Percentiles rank a stretch among this genome's conserved stretches.
Evolutionary conservation across 2,888 invertebrate species (phyloP).

Genomic region (Acholoe squamosa): DNA sequence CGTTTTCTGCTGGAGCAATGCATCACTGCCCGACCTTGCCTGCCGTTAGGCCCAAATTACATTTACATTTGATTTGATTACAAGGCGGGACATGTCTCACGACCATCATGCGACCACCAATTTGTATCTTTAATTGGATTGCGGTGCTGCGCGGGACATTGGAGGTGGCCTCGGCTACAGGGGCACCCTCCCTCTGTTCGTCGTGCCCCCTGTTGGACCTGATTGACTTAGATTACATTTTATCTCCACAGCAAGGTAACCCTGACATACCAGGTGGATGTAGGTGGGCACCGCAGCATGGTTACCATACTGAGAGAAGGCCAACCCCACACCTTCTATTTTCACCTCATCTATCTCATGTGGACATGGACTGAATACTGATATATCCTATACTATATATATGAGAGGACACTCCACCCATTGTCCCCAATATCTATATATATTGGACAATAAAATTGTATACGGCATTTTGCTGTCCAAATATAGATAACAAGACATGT

Average conservation of each 20-base stretch:
- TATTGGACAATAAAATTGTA: too few species aligned
- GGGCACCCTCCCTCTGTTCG: conserved; percentile 27
- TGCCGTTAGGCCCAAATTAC: conserved; percentile 43
- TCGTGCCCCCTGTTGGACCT: conserved; percentile 13
- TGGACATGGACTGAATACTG: too few species aligned
- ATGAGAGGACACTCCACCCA: too few species aligned
- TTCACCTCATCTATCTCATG: too few species aligned
- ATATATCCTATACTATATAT: too few species aligned
- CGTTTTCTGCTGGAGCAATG: conserved; percentile 31
- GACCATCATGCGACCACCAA: conserved; percentile 54
- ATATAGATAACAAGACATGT: too few species aligned
- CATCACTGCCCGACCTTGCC: conserved; percentile 14
- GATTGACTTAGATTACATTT: conserved; percentile 53
- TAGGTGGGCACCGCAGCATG: background rate
- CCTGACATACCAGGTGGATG: conserved; percentile 11
- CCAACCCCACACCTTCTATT: too few species aligned
- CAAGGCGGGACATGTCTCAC: conserved; percentile 40
- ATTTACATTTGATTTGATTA: conserved; percentile 62
- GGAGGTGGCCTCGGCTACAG: conserved; percentile 1
- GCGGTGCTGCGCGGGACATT: background rate
- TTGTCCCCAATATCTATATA: too few species aligned
- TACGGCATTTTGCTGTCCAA: too few species aligned
- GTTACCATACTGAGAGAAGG: background rate
- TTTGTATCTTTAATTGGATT: conserved; percentile 53
- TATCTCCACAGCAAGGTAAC: conserved; percentile 36